phyloP scores from a whole-genome alignment of 1,140 invertebrate species.

The Argopecten irradians region DNA sequence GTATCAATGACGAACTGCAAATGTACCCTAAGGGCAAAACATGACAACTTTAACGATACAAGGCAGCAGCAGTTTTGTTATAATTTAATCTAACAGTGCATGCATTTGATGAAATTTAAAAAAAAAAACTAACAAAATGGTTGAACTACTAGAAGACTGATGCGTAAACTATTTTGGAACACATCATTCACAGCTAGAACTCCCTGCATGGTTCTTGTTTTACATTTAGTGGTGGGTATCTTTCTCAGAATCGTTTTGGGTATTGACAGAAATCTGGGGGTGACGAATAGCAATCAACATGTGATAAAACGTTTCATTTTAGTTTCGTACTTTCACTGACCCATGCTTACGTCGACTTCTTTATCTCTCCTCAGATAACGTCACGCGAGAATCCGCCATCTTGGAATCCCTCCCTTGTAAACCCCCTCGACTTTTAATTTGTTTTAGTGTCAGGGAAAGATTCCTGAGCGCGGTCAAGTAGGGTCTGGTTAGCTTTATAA shows the following conservation, averaged over 20 bases:
- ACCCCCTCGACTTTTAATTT: slow-evolving; percentile 13
- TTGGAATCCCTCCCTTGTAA: not conserved
- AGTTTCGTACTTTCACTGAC: slow-evolving; percentile 21
- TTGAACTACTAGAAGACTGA: too few relatives aligned
- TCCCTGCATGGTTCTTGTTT: not conserved
- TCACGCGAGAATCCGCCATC: slow-evolving; percentile 11
- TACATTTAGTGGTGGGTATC: not conserved
- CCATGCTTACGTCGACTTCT: not conserved
- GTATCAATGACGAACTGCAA: not conserved
- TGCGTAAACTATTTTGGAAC: too few relatives aligned
- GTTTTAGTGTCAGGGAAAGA: not conserved
- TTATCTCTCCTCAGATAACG: not conserved
- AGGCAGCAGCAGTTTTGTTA: too few relatives aligned
- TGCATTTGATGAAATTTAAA: too few relatives aligned
- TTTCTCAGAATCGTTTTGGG: not conserved
- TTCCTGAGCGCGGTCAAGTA: not conserved
- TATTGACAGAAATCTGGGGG: not conserved
- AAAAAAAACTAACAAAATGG: too few relatives aligned
- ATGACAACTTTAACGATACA: too few relatives aligned
- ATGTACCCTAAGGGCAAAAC: not conserved
- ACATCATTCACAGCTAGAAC: not conserved
- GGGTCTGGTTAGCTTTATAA: not conserved
- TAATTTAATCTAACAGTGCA: too few relatives aligned
- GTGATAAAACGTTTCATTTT: slow-evolving; percentile 17
- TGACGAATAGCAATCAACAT: slow-evolving; percentile 11